Evolutionary conservation across 2,888 invertebrate genomes (phyloP), one percentile per base, ranked within the genome.

Genomic region (Pomacea canaliculata): DNA sequence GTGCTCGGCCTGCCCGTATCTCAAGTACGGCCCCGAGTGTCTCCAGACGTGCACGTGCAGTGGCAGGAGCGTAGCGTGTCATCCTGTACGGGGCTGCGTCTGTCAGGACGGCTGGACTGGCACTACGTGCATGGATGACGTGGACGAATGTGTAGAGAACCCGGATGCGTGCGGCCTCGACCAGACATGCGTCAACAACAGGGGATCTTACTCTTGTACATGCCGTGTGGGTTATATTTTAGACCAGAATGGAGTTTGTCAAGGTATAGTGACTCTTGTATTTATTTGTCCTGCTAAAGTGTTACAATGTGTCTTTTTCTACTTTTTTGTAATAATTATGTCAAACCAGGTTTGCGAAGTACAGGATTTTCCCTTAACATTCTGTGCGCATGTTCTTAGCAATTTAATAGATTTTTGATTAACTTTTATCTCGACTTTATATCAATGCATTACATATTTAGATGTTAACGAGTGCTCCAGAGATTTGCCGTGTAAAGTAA

Each of bases 71-170:
- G 56, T 60, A 13, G 37, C 12, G 1, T 81, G 81, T 77, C 74
- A 83, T 68, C 66, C 60, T 1, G 77, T 78, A 1, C 70, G 70
- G n/a, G 82, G 81, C 10, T 83, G 83, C 75, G 8, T 79, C n/a
- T 83, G 83, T 73, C 46, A 49, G 9, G n/a, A 12, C 3, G 77
- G 78, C 19, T 83, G 82, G 82, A 76, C 71, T 27, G 83, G 82
- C 16, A 13, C 23, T 16, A 23, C 23, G 18, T 84, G 83, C 69
- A 49, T 71, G 8, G 46, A 19, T 0, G 81, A 83, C 67, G 69
- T 84, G 8, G 72, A 84, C 66, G 83, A 83, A 65, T 84, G 83
- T 72, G 51, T 37, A 13, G 68, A 67, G 9, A 37, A 23, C 18
- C 60, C 67, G 46, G 49, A 72, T 49, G 37, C 16, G 1, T 81